These are phyloP conservation scores for chimpanzee (Pan troglodytes) DNA, from an alignment of 2,113 vertebrate genomes.

Conservation along the genomic window NHGRI_mPanTro3-v2.1_pri NC_072419.2:10553501-10554000, in stretches of 20 bases:
- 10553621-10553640: not conserved
- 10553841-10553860: not conserved
- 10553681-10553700: slow-evolving; percentile 12
- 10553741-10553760: not conserved
- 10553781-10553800: slow-evolving; percentile 29
- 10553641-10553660: not conserved
- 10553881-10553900: not conserved
- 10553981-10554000: not conserved
- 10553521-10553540: not conserved
- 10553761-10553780: not conserved
- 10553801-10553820: slow-evolving; percentile 38
- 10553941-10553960: slow-evolving; percentile 44
- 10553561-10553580: slow-evolving; percentile 13
- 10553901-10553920: not conserved
- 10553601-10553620: not conserved
- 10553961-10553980: not conserved
- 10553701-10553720: slow-evolving; percentile 9
- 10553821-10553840: not conserved
- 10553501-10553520: too few species aligned
- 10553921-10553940: not conserved
- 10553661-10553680: not conserved
- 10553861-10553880: not conserved
- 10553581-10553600: not conserved
- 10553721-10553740: slow-evolving; percentile 33
- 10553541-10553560: not conserved